These are phyloP conservation scores for Aix galericulata DNA, from an alignment of 2,113 vertebrate species.

Conservation along the genomic window DNA sequence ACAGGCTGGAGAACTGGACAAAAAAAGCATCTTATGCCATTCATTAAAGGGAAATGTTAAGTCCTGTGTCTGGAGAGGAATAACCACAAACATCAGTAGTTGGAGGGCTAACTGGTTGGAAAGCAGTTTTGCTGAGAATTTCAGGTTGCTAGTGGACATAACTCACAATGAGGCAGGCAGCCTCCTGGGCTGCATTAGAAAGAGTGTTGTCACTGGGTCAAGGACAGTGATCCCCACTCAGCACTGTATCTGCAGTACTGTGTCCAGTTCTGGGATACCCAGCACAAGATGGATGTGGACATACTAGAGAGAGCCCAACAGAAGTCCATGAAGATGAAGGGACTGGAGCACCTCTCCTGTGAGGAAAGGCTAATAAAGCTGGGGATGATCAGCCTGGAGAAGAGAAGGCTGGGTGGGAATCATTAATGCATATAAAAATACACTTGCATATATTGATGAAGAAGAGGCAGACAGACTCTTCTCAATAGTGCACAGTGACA, in stretches of 20 bases:
- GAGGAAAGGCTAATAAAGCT: background rate
- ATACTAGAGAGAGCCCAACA: background rate
- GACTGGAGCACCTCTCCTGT: background rate
- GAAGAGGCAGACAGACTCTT: background rate
- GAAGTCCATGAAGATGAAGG: background rate
- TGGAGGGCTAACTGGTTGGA: background rate
- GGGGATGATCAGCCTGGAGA: background rate
- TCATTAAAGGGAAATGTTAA: background rate
- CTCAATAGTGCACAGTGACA: background rate
- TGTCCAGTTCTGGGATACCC: background rate
- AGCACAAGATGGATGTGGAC: background rate
- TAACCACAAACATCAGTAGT: background rate
- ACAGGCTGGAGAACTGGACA: background rate
- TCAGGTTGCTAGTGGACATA: background rate
- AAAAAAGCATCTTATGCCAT: background rate
- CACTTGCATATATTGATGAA: background rate
- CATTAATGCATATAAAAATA: background rate
- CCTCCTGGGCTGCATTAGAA: background rate
- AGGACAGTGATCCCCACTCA: background rate
- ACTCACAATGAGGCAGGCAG: background rate
- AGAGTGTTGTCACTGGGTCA: background rate
- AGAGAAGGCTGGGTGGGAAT: background rate
- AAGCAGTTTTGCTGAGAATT: background rate
- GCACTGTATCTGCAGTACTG: background rate
- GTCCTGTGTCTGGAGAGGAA: background rate